Evolutionary conservation across 2,113 vertebrate genomes (phyloP), one percentile per base, ranked within the genome.

Genomic region (Canis aureus): DNA sequence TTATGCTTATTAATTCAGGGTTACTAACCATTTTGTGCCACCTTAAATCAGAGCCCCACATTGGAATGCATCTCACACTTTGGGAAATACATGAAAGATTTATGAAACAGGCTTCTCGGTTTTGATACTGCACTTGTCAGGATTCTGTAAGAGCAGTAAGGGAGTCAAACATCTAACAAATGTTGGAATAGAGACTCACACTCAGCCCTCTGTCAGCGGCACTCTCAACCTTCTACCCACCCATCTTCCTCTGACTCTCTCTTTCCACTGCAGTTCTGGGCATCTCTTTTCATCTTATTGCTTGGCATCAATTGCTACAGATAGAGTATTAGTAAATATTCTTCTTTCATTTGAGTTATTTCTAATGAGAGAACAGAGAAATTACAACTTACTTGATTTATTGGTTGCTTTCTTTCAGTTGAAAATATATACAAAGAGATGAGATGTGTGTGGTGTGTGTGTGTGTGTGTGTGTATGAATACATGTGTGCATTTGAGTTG

Each of bases 371-470:
- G 9, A 73, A 82, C 20, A 92, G 27, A 86, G 12, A 87, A 93
- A 49, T 83, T 5, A 32, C 10, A 60, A 89, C 66, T 83, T 80
- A 64, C 29, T 55, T 22, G 1, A 85, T 49, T 95, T 51, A 11
- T 35, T 89, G 20, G 4, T 78, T 93, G 80, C 12, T 79, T 96
- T 78, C 29, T 88, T 96, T 97, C 49, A 92, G 25, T 87, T 96
- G 25, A 93, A 83, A 91, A 87, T 64, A 89, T 81, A 71, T 20
- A 97, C 25, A 73, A 49, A 73, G 22, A 23, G 27, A 15, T 53
- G 57, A 94, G 16, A 25, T 0, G 12, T 32, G 69, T 95, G 5
- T 25, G 69, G 69, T 89, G 12, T 43, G 43, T 6, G 43, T 43
- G 43, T 43, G 12, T 32, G 69, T 95, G 6, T 25, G 69, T 87